phyloP scores from a whole-genome alignment of 2,888 invertebrate species.

The Actias luna region DNA sequence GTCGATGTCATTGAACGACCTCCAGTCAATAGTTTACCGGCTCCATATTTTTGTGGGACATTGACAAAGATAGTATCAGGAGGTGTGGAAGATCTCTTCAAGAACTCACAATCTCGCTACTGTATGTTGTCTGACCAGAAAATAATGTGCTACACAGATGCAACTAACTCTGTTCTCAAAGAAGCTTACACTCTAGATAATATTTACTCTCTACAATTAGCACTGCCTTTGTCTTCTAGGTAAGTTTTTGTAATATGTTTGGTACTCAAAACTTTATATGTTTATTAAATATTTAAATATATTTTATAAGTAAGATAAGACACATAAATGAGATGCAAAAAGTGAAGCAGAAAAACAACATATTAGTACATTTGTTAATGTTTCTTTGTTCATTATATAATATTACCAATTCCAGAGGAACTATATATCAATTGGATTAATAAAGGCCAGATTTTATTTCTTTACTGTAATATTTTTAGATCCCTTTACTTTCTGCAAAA shows the following conservation, averaged over 20 bases:
- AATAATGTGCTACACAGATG: constrained; percentile 88
- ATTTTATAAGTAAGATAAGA: no score
- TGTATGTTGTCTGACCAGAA: constrained; percentile 87
- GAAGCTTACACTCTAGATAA: constrained; percentile 86
- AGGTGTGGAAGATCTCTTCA: constrained; percentile 87
- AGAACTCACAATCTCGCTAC: constrained; percentile 88
- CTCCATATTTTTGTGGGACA: constrained; percentile 82
- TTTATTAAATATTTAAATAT: no score
- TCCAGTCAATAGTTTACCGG: constrained; percentile 66
- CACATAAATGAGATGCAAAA: no score
- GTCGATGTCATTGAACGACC: constrained; percentile 75
- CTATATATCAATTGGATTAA: no score
- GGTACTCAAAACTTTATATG: no score
- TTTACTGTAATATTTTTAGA: no score
- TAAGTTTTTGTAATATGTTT: constrained; percentile 33
- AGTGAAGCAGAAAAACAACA: no score
- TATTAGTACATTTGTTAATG: no score
- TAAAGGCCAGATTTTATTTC: no score
- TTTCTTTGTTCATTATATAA: no score
- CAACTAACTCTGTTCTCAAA: constrained; percentile 85
- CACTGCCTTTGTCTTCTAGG: constrained; percentile 79
- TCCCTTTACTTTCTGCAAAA: no score
- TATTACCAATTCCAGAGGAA: no score
- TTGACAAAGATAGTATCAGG: constrained; percentile 82
- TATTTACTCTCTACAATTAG: constrained; percentile 84